Evolutionary conservation across 2,797 vertebrate genomes (phyloP).

Genomic region (Loris lydekkerianus): DNA sequence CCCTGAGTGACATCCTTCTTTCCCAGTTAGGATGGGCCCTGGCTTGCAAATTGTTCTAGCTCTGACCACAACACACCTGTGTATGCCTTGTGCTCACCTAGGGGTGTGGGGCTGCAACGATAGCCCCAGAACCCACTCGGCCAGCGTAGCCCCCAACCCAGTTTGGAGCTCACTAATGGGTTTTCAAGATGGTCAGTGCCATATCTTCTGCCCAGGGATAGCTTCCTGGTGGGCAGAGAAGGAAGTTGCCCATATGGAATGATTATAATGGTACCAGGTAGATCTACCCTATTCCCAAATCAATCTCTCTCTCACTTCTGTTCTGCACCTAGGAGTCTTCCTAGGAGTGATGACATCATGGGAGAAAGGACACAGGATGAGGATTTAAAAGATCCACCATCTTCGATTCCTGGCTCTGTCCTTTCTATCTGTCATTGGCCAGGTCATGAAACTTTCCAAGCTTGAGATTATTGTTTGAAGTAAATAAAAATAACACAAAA

Average conservation of each 20-base stretch:
- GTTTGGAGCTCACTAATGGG: background rate
- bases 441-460: background rate
- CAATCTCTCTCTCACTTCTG: background rate
- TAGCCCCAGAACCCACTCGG: background rate
- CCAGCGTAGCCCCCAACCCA: background rate
- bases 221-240: background rate
- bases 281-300: background rate
- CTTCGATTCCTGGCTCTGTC: background rate
- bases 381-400: background rate
- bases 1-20: background rate
- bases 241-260: background rate
- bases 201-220: background rate
- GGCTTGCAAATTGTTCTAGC: background rate
- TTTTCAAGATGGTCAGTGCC: background rate
- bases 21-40: background rate
- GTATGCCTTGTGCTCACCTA: background rate
- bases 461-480: background rate
- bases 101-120: background rate
- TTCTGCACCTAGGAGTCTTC: background rate
- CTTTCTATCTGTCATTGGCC: background rate
- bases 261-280: background rate
- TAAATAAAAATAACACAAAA: constrained; percentile 56
- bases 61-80: background rate
- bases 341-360: background rate
- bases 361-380: background rate